Evolutionary conservation across 2,888 invertebrate genomes (phyloP), one percentile per base, ranked within the genome.

Genomic region (Caenorhabditis imperialis): DNA sequence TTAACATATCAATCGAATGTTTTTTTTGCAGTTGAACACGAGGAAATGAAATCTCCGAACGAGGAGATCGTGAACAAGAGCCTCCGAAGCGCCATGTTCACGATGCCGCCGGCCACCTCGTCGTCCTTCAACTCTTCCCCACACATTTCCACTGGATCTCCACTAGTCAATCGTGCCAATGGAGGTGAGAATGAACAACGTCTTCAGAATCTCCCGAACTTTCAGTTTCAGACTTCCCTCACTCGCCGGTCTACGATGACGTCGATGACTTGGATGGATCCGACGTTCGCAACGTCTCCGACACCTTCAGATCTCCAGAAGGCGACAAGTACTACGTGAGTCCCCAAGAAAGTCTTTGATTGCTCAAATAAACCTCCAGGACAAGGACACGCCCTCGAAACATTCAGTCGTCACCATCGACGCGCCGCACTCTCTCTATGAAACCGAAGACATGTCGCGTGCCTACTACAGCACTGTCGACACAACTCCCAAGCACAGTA

Each of bases 11-110:
- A 40, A 37, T 22, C 38, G 14, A 40, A 40, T 51, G 38, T 33
- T 25, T 37, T 7, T 18, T 27, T 47, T 63, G 14, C 57, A 65
- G 65, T 55, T 20, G 50, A 54, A 38, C 38, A 40, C 33, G 63
- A 63, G 23, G 53, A 58, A 12, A 65, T 73, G 48, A 63, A 73
- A 60, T 73, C 72, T 73, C 72, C 72, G 55, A 73, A 65, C 61
- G 73, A 73, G 58, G 67, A 73, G 58, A 67, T 73, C 58, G 54
- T 73, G 20, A 61, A 65, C 50, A 73, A 73, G 35, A 65, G 65
- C 30, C 45, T 73, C 22, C 47, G 55, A 27, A 73, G 48, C 40
- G 73, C 60, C 1, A 73, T 67, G 60, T 73, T 65, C 53, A 54
- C 73, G 35, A 61, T 54, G 54, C 60, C 73, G 20, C 18, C 48